Evolutionary conservation across 2,797 vertebrate species (phyloP).

Genomic region (Premnoplex brunnescens): DNA sequence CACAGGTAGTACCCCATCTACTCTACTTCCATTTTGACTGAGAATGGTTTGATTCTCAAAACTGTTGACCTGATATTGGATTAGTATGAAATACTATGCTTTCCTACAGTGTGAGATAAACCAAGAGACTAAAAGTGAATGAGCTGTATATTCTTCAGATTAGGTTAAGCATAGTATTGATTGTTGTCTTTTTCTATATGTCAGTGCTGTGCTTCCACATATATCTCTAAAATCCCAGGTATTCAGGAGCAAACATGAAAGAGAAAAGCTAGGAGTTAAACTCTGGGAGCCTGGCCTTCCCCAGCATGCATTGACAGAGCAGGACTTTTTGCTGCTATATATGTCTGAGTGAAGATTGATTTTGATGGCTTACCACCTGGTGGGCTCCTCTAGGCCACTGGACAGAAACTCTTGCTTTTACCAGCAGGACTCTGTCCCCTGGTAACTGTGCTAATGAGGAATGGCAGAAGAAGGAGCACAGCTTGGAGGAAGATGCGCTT

Average conservation of each 20-base stretch:
- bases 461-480: constrained; percentile 23
- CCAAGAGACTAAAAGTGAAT: constrained; percentile 15
- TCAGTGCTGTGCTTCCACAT: constrained; percentile 9
- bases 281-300: background rate
- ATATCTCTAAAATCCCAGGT: constrained; percentile 45
- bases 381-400: background rate
- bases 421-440: constrained; percentile 43
- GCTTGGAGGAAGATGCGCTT: background rate
- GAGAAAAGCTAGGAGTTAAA: constrained; percentile 7
- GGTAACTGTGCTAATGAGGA: constrained; percentile 49
- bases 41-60: background rate
- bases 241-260: background rate
- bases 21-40: background rate
- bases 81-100: background rate
- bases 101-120: background rate
- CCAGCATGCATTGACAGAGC: background rate
- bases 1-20: background rate
- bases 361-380: constrained; percentile 39
- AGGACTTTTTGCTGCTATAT: background rate
- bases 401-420: constrained; percentile 16
- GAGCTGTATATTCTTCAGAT: background rate
- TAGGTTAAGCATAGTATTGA: constrained; percentile 23
- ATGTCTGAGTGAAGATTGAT: constrained; percentile 24
- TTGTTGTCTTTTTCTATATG: constrained; percentile 19
- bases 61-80: background rate